phyloP scores from a whole-genome alignment of 2,113 vertebrate species.

The Globicephala melas region DNA sequence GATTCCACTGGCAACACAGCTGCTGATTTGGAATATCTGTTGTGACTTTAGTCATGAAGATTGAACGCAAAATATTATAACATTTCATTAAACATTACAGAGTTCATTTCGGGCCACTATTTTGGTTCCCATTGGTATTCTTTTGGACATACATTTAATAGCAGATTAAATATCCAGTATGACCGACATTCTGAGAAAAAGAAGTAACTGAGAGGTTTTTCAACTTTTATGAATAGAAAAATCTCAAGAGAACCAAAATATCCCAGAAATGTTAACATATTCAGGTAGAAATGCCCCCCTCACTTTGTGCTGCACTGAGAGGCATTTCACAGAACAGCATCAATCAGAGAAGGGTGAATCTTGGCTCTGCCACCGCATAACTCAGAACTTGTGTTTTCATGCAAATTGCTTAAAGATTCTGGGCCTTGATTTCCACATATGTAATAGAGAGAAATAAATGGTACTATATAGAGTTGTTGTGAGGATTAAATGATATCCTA shows the following conservation, averaged over 20 bases:
- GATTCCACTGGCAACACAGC: constrained; percentile 4
- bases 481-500: background rate
- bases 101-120: constrained; percentile 4
- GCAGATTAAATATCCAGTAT: background rate
- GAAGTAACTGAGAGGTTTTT: background rate
- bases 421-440: background rate
- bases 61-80: constrained; percentile 33
- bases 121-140: constrained; percentile 18
- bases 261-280: background rate
- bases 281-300: background rate
- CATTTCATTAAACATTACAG: constrained; percentile 14
- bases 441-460: background rate
- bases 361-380: background rate
- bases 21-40: constrained; percentile 42
- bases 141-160: background rate
- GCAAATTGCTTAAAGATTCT: background rate
- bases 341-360: background rate
- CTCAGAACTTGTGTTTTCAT: background rate
- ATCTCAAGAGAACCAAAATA: background rate
- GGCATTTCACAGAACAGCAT: background rate
- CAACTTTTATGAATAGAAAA: background rate
- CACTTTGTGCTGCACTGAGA: background rate
- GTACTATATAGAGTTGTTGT: background rate
- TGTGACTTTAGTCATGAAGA: constrained; percentile 42
- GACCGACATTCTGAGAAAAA: background rate